Evolutionary conservation across 2,113 vertebrate species (phyloP).

Genomic region (Regulus satrapa): DNA sequence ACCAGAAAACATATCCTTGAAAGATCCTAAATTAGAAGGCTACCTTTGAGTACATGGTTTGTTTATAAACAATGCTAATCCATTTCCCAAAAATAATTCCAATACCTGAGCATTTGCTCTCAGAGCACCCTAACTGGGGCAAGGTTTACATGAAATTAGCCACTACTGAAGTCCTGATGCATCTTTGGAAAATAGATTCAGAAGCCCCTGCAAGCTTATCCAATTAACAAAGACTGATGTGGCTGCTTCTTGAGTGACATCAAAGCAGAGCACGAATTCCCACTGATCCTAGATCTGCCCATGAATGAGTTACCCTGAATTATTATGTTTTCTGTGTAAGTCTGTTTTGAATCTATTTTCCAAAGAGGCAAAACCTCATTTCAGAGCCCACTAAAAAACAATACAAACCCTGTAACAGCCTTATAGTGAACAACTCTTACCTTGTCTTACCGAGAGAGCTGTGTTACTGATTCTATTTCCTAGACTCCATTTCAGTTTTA

Average conservation of each 20-base stretch:
- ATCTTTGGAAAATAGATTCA: too few relatives aligned
- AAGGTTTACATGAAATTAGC: background rate
- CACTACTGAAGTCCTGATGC: background rate
- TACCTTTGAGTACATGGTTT: rapidly evolving
- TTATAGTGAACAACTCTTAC: background rate
- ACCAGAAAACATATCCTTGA: background rate
- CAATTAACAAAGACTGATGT: background rate
- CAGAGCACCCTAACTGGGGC: background rate
- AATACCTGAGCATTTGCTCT: background rate
- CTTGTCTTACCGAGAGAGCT: background rate
- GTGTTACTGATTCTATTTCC: background rate
- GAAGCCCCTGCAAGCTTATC: background rate
- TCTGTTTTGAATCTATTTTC: background rate
- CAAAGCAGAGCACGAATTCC: rapidly evolving
- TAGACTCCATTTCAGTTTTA: background rate
- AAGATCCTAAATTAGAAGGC: background rate
- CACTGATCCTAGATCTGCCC: background rate
- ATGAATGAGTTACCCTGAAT: background rate
- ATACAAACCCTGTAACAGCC: background rate
- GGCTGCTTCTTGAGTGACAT: background rate
- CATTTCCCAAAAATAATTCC: background rate
- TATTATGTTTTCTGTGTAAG: background rate
- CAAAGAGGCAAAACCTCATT: background rate
- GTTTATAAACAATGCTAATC: background rate
- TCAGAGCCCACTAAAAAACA: background rate